Evolutionary conservation across 53 echinoderm and acorn worm genomes (phyloP).

Genomic region (Temnopleurus reevesii): DNA sequence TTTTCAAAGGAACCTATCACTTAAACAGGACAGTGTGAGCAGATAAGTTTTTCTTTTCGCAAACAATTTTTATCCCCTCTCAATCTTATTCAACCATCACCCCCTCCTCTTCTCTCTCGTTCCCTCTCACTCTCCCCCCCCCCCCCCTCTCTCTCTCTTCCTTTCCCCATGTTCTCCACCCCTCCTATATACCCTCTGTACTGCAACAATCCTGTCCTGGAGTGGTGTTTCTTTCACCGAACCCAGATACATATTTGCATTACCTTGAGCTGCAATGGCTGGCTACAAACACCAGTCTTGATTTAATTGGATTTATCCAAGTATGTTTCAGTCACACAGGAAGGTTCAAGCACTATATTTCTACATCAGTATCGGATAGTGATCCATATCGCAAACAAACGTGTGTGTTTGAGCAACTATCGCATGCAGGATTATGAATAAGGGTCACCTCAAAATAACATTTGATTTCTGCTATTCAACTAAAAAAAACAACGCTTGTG

Average conservation of each 20-base stretch:
- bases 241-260: slow-evolving; percentile 44
- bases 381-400: too few relatives aligned
- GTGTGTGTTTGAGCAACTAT: too few relatives aligned
- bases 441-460: too few relatives aligned
- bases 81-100: background rate
- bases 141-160: background rate
- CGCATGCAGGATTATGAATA: too few relatives aligned
- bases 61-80: background rate
- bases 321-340: background rate
- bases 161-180: background rate
- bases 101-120: background rate
- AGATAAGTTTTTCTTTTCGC: too few relatives aligned
- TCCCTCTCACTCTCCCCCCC: background rate
- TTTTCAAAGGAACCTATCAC: too few relatives aligned
- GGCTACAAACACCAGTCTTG: background rate
- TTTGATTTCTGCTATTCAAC: too few relatives aligned
- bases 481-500: too few relatives aligned
- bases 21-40: too few relatives aligned
- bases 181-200: background rate
- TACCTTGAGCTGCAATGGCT: slow-evolving; percentile 33
- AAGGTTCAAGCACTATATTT: background rate
- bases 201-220: background rate
- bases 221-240: slow-evolving; percentile 19
- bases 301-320: slow-evolving; percentile 4
- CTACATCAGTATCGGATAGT: background rate